Evolutionary conservation across 2,113 vertebrate genomes (phyloP), one percentile per base, ranked within the genome.

Genomic region (Lepus timidus): DNA sequence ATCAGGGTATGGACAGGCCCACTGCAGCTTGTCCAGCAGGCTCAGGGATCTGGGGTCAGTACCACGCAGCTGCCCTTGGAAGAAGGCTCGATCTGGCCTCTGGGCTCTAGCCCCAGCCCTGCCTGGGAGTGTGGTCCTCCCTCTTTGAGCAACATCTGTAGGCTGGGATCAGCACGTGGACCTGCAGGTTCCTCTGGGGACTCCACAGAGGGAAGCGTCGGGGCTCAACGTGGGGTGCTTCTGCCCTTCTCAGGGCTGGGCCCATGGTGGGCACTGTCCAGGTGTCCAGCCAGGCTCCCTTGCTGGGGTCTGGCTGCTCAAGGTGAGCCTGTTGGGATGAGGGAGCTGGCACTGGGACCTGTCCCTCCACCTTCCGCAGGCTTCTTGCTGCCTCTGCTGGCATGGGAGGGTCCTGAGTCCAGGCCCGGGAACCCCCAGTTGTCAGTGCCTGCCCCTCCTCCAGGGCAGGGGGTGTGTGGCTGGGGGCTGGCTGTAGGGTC

Each of bases 171-270:
- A 17, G 19, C 1, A 8, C 36, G 44, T 1, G 11, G 3, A 9
- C 39, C 70, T 12, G 29, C 23, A 8, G 36, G 20, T 39, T 17
- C 14, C 1, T 27, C 2, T 25, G 13, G 22, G 51, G 22, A 27
- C 4, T 55, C 27, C 6, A 2, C 1, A 20, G 23, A 9, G 8
- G 0, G 29, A 23, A 20, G 17, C 3, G 6, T 0, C 0, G 3
- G 6, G 22, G 11, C 6, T 44, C 44, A 44, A 44, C 6, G 5
- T 44, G 44, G 44, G 44, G 44, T 44, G 44, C 44, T 44, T 44
- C 44, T 44, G 44, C 44, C 17, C 4, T 31, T 14, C 29, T 83
- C 16, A 14, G 68, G 31, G 39, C 20, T 16, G 62, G 36, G 31
- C n/a, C 16, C 10, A 12, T 36, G 25, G 85, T 25, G 68, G 27